Evolutionary conservation across 2,888 invertebrate genomes (phyloP), one percentile per base, ranked within the genome.

Genomic region (Pycnomerus fuliginosus): DNA sequence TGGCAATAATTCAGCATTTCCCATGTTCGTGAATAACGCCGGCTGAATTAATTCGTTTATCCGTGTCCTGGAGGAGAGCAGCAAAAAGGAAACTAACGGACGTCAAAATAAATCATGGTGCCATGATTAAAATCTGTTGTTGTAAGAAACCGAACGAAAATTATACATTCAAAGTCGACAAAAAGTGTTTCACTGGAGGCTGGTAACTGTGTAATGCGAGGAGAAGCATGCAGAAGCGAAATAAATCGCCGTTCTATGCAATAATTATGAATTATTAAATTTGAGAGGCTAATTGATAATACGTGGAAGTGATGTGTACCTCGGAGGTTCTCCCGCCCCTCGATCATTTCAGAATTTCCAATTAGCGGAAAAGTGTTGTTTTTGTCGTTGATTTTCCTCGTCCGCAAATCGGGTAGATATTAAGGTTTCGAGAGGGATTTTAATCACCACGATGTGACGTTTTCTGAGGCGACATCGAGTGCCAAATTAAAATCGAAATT

Each of bases 81-180:
- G 3, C 3, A 23, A 35, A 29, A 29, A 38, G 16, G 12, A 3
- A 25, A 12, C 11, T 52, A 56, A 55, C 56, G 51, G 54, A 58
- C 36, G 49, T 56, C 49, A 49, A 52, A 53, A 56, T 58, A 58
- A 58, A 58, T 58, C 57, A 58, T 53, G 41, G 38, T 38, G 37
- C 48, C 46, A 42, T 47, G 54, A 58, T 55, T 57, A 55, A 52
- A 56, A 43, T 43, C 42, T 33, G 34, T 22, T 13, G 36, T 36
- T 17, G 27, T 8, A 4, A 14, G 15, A 34, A 22, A 41, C 27
- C 28, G 37, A 44, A 44, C 39, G 39, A 44, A 43, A 44, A 44
- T 44, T 44, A 38, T 33, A 38, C 16, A 38, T 44, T 27, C 13
- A 30, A 11, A 7, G 11, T 10, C 10, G 4, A 13, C 12, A 1